A percentile compares a stretch with the other conserved stretches of the same genome.
Conservation (phyloP, 2,888 invertebrate species). For the Lagria hirta region DNA sequence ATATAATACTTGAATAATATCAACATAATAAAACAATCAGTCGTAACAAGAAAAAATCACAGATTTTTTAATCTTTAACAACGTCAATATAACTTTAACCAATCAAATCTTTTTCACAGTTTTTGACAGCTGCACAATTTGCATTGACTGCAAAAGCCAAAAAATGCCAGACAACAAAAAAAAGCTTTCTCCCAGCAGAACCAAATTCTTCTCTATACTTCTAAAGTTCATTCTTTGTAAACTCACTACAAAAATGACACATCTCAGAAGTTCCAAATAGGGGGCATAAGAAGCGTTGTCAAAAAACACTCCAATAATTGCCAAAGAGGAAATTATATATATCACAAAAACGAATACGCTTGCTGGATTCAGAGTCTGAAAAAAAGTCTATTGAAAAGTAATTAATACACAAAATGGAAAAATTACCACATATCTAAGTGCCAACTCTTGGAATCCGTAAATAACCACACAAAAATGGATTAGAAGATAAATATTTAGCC, state of each 20-base stretch:
- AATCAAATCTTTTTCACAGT: constrained; percentile 30
- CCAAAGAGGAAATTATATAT: constrained; percentile 69
- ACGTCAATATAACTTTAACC: too few species aligned
- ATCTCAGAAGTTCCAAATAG: constrained; percentile 65
- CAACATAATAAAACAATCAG: constrained; percentile 13
- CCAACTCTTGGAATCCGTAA: constrained; percentile 67
- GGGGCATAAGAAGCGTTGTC: constrained; percentile 66
- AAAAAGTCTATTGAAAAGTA: constrained; percentile 41
- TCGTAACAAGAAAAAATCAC: too few species aligned
- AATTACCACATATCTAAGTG: constrained; percentile 64
- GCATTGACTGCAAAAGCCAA: constrained; percentile 65
- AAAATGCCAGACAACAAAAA: constrained; percentile 63
- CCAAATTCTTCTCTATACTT: constrained; percentile 50
- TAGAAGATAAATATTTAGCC: constrained; percentile 69
- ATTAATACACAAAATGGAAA: too few species aligned
- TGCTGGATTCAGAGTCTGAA: constrained; percentile 64
- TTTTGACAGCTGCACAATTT: constrained; percentile 60
- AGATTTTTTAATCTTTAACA: too few species aligned
- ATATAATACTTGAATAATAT: constrained; percentile 9
- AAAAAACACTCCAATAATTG: constrained; percentile 70
- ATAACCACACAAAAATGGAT: constrained; percentile 68
- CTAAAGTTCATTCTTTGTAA: constrained; percentile 53
- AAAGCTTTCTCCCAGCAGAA: constrained; percentile 60
- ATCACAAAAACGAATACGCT: constrained; percentile 61
- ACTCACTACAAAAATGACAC: constrained; percentile 59